A percentile compares a stretch with the other conserved stretches of the same genome.
These are phyloP conservation scores for Eugnorisma glareosa DNA, from an alignment of 2,888 invertebrate species.

Conservation along the genomic window DNA sequence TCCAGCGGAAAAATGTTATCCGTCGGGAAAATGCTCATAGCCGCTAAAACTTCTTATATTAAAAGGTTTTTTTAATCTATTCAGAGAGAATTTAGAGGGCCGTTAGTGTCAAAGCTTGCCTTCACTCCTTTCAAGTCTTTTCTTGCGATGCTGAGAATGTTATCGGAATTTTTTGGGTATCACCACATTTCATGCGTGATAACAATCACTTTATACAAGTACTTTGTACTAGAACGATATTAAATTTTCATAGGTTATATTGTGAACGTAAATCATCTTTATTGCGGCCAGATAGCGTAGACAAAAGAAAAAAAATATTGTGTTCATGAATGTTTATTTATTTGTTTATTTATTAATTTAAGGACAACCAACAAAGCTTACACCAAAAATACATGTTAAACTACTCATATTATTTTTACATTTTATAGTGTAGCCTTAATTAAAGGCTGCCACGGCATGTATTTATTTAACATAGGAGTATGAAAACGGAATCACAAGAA, in stretches of 20 bases:
- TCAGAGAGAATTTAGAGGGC: slow-evolving; percentile 78
- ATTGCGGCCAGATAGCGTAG: slow-evolving; percentile 29
- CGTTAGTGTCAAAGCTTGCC: slow-evolving; percentile 78
- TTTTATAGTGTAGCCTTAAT: too few species aligned
- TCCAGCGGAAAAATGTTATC: slow-evolving; percentile 63
- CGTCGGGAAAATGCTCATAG: slow-evolving; percentile 61
- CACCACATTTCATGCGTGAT: slow-evolving; percentile 69
- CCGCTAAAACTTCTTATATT: slow-evolving; percentile 73
- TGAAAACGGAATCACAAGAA: too few species aligned
- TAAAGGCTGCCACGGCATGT: too few species aligned
- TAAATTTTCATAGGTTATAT: slow-evolving; percentile 60
- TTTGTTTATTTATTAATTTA: too few species aligned
- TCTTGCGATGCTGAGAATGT: slow-evolving; percentile 73
- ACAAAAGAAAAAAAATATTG: slow-evolving; percentile 17
- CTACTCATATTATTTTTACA: too few species aligned
- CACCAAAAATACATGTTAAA: too few species aligned
- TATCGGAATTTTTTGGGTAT: slow-evolving; percentile 72
- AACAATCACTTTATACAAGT: slow-evolving; percentile 62
- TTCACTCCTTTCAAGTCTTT: slow-evolving; percentile 73
- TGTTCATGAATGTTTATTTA: slow-evolving; percentile 28
- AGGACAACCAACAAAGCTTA: too few species aligned
- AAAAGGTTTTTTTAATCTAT: slow-evolving; percentile 79
- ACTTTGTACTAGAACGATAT: slow-evolving; percentile 57
- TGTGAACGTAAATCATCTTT: slow-evolving; percentile 43
- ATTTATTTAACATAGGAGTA: too few species aligned